Evolutionary conservation across 2,113 vertebrate genomes (phyloP).

Genomic region (Turdus rufiventris): DNA sequence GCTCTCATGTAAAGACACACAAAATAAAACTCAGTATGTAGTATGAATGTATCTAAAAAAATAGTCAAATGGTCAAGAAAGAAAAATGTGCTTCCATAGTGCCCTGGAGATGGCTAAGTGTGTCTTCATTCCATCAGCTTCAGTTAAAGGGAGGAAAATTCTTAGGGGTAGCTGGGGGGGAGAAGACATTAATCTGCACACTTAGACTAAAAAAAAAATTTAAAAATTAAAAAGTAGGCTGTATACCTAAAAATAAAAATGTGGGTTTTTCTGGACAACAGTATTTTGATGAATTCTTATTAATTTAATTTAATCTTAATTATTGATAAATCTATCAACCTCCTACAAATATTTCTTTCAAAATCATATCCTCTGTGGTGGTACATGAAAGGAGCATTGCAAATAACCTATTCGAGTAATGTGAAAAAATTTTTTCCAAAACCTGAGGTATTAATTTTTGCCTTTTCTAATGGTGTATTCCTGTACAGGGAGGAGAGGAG

Average conservation of each 20-base stretch:
- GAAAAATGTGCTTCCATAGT: not conserved
- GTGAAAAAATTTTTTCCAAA: not conserved
- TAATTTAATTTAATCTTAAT: not conserved
- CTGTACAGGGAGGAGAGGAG: not conserved
- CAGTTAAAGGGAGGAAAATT: not conserved
- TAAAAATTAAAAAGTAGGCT: not conserved
- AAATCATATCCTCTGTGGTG: not conserved
- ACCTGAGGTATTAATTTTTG: not conserved
- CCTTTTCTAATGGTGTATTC: not conserved
- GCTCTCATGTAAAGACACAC: not conserved
- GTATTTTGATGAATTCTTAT: not conserved
- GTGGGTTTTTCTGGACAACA: accelerated
- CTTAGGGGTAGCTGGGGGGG: not conserved
- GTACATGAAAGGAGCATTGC: not conserved
- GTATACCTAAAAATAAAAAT: not conserved
- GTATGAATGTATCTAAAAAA: not conserved
- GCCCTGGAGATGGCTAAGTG: not conserved
- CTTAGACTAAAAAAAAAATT: not conserved
- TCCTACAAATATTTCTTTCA: not conserved
- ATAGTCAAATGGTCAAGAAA: not conserved
- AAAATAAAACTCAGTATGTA: not conserved
- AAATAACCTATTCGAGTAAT: not conserved
- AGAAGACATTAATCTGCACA: not conserved
- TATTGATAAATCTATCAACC: not conserved
- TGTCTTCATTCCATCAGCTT: not conserved